These are phyloP conservation scores for Gracilinanus agilis DNA, from an alignment of 2,113 vertebrate genomes.

Conservation along the genomic window DNA sequence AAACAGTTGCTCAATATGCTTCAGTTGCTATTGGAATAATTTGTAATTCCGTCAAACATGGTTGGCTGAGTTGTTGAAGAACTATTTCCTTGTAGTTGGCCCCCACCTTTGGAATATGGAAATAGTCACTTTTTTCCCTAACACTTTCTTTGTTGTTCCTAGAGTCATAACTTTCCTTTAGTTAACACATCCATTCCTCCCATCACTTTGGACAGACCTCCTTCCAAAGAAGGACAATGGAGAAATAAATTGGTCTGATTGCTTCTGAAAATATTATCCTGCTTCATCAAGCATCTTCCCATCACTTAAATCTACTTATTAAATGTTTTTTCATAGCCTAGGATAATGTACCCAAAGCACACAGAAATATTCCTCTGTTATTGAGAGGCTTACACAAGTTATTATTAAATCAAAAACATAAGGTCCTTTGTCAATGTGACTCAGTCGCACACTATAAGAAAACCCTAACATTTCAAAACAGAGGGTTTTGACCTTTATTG, in stretches of 20 bases:
- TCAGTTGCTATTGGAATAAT: background rate
- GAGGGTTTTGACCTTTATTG: background rate
- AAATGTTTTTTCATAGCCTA: background rate
- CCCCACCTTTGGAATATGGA: background rate
- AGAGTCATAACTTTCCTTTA: background rate
- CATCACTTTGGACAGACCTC: background rate
- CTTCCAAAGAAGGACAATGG: background rate
- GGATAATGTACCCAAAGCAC: background rate
- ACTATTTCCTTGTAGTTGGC: background rate
- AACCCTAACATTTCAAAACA: background rate
- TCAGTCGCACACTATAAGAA: background rate
- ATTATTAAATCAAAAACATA: background rate
- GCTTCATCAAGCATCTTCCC: background rate
- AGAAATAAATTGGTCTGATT: background rate
- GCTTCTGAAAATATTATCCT: background rate
- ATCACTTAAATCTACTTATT: background rate
- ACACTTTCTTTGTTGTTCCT: too few relatives aligned
- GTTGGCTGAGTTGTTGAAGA: background rate
- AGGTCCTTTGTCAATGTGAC: background rate
- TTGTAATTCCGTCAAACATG: background rate
- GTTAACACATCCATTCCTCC: background rate
- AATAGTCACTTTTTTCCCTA: background rate
- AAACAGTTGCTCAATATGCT: background rate
- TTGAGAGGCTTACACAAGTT: background rate
- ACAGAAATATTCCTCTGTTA: background rate